These are phyloP conservation scores for Numida meleagris DNA, from an alignment of 2,113 vertebrate genomes.

Conservation along the genomic window DNA sequence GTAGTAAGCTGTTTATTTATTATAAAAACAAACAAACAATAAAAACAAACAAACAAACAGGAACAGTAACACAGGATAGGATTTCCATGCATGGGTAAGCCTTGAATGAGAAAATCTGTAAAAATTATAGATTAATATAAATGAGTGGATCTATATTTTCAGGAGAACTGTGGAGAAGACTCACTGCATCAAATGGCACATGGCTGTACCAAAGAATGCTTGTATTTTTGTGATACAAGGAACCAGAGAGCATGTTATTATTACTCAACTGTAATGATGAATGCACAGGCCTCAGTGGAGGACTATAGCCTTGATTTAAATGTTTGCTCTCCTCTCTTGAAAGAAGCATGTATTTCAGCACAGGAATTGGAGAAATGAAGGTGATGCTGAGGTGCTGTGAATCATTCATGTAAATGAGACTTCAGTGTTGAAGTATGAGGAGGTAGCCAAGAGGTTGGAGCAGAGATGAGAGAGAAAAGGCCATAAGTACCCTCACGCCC, in stretches of 20 bases:
- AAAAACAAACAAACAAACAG: background rate
- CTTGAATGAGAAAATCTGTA: background rate
- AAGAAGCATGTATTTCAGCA: background rate
- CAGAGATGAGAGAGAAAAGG: background rate
- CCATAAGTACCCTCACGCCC: background rate
- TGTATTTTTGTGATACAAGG: background rate
- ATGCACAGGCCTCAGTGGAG: background rate
- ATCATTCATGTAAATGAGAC: background rate
- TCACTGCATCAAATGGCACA: background rate
- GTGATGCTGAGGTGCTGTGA: background rate
- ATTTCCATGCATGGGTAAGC: background rate
- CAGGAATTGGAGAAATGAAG: background rate
- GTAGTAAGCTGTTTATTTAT: background rate
- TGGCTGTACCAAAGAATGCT: background rate
- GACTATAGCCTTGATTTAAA: background rate
- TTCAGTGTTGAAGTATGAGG: background rate
- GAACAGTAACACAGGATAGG: background rate
- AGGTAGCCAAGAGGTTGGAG: background rate
- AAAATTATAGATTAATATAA: slow-evolving; percentile 1
- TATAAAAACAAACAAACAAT: background rate
- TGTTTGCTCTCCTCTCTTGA: background rate
- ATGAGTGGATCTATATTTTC: background rate
- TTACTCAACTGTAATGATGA: background rate
- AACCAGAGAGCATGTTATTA: background rate
- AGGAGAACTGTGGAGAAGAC: background rate